A percentile compares a stretch with the other conserved stretches of the same genome.
Evolutionary conservation across 2,888 invertebrate genomes (phyloP).

Genomic region (Xestia xanthographa): DNA sequence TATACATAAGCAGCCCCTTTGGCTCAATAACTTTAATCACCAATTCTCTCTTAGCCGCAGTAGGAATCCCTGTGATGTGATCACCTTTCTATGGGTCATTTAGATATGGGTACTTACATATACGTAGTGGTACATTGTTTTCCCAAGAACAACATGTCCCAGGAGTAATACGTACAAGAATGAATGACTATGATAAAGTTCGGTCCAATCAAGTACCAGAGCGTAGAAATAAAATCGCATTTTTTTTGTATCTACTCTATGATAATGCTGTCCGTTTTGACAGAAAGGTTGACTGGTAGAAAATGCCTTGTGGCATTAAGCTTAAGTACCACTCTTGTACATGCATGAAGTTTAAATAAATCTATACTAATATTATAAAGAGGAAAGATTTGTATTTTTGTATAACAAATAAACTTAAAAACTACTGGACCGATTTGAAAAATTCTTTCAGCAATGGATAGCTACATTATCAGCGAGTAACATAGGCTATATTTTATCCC

Average conservation of each 20-base stretch:
- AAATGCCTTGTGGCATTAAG: neutral
- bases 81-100: neutral
- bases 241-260: neutral
- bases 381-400: too few species aligned
- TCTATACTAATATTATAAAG: too few species aligned
- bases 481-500: too few species aligned
- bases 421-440: too few species aligned
- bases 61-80: neutral
- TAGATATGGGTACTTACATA: neutral
- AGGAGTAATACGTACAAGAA: neutral
- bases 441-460: too few species aligned
- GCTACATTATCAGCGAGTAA: too few species aligned
- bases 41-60: constrained; percentile 22
- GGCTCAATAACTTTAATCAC: constrained; percentile 6
- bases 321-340: too few species aligned
- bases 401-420: too few species aligned
- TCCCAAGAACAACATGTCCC: neutral
- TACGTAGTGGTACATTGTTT: neutral
- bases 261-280: neutral
- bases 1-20: constrained; percentile 37
- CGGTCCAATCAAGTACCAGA: too few species aligned
- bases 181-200: neutral
- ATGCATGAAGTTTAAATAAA: too few species aligned
- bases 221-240: too few species aligned
- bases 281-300: neutral